phyloP scores from a whole-genome alignment of 2,888 invertebrate species.

The Himalopsyche kuldschensis region DNA sequence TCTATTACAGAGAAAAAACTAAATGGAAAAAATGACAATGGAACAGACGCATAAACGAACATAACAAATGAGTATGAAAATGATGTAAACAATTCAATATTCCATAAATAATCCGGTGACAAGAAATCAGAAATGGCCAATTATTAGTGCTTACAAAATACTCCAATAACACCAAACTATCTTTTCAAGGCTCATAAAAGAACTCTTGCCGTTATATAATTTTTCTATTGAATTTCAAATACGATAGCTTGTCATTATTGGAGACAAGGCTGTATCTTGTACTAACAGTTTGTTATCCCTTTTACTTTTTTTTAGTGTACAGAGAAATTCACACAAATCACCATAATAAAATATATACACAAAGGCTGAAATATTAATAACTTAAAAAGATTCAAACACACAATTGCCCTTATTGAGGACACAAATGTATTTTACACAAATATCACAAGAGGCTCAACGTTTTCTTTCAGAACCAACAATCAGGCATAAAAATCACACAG shows the following conservation, averaged over 20 bases:
- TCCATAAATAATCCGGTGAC: neutral
- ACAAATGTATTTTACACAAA: neutral
- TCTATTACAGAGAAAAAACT: slow-evolving; percentile 8
- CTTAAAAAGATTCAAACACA: slow-evolving; percentile 53
- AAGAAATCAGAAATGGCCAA: slow-evolving; percentile 25
- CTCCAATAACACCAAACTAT: slow-evolving; percentile 22
- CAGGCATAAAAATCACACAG: neutral
- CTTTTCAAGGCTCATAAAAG: neutral
- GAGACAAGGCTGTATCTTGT: slow-evolving; percentile 38
- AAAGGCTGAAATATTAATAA: slow-evolving; percentile 53
- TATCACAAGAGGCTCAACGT: neutral
- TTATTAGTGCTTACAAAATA: slow-evolving; percentile 24
- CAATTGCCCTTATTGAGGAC: slow-evolving; percentile 41
- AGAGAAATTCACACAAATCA: slow-evolving; percentile 34
- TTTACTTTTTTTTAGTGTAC: slow-evolving; percentile 17
- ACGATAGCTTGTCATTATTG: slow-evolving; percentile 20
- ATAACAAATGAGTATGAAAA: slow-evolving; percentile 27
- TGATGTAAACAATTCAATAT: slow-evolving; percentile 21
- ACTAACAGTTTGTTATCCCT: slow-evolving; percentile 38
- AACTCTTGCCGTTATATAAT: neutral
- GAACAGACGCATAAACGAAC: slow-evolving; percentile 27
- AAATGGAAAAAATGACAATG: slow-evolving; percentile 22
- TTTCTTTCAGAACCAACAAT: neutral
- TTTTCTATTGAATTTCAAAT: neutral
- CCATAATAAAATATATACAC: slow-evolving; percentile 35